Evolutionary conservation across 2,113 vertebrate species (phyloP).

Genomic region (Zingel zingel): DNA sequence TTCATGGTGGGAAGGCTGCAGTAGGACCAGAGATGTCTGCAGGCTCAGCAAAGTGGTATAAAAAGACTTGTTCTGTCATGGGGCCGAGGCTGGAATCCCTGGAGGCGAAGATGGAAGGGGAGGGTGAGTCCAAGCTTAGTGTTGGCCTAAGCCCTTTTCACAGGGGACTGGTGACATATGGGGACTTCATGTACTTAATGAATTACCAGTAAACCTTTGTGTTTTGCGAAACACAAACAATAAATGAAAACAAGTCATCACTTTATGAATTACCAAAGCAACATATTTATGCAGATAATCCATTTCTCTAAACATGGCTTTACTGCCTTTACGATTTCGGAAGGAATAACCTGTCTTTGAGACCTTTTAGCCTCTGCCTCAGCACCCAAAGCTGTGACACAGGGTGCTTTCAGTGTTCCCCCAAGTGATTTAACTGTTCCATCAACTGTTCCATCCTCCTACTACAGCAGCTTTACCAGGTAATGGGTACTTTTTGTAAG

Average conservation of each 20-base stretch:
- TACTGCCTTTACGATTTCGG: background rate
- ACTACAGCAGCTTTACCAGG: no score
- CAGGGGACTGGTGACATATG: background rate
- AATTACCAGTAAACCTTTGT: background rate
- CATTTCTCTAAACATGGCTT: no score
- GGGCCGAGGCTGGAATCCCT: slow-evolving; percentile 20
- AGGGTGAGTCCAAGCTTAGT: background rate
- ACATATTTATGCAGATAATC: background rate
- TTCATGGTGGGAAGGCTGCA: slow-evolving; percentile 30
- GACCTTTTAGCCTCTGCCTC: no score
- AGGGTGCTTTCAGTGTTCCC: no score
- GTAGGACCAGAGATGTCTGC: slow-evolving; percentile 18
- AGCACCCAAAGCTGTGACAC: no score
- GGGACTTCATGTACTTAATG: slow-evolving; percentile 4
- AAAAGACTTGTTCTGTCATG: slow-evolving; percentile 30
- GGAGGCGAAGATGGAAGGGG: background rate
- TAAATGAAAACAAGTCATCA: background rate
- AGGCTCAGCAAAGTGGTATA: slow-evolving; percentile 37
- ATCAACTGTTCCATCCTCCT: no score
- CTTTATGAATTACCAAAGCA: background rate
- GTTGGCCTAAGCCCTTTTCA: background rate
- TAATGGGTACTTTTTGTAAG: no score
- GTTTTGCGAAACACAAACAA: background rate
- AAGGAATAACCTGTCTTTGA: background rate
- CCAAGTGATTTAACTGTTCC: no score